phyloP scores from a whole-genome alignment of 2,888 invertebrate species.

The Tenthredo mesomela region DNA sequence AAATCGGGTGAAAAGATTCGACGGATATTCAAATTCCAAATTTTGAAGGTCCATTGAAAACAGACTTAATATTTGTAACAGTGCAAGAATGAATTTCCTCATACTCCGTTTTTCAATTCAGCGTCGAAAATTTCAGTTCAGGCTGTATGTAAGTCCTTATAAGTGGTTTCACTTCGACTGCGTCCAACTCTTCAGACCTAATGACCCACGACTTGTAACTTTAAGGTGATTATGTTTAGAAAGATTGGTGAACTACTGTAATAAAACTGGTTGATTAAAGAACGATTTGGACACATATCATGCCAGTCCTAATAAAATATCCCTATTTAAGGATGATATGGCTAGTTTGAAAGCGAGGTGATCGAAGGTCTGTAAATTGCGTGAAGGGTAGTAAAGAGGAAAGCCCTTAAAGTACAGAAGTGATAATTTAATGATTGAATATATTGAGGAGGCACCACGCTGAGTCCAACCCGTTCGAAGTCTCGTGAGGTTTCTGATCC shows the following conservation, averaged over 20 bases:
- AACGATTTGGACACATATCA: not conserved
- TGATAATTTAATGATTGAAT: slow-evolving; percentile 78
- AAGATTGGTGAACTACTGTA: not conserved
- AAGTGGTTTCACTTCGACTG: too few species aligned
- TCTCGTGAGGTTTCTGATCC: slow-evolving; percentile 53
- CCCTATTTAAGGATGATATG: not conserved
- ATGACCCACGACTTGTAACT: not conserved
- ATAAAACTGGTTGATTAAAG: not conserved
- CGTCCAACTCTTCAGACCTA: not conserved
- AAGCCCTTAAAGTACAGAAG: slow-evolving; percentile 71
- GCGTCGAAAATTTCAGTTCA: too few species aligned
- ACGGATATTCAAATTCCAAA: too few species aligned
- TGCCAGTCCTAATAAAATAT: not conserved
- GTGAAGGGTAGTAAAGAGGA: not conserved
- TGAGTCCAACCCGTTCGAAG: slow-evolving; percentile 72
- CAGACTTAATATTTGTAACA: too few species aligned
- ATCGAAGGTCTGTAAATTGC: slow-evolving; percentile 38
- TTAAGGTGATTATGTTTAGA: not conserved
- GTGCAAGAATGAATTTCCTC: too few species aligned
- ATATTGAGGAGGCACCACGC: slow-evolving; percentile 75
- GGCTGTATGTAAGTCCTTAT: too few species aligned
- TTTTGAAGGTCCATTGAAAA: too few species aligned
- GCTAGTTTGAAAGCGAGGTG: not conserved
- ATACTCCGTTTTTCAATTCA: too few species aligned
- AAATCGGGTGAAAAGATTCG: too few species aligned